phyloP scores from a whole-genome alignment of 1,140 invertebrate species.

The Diachasma alloeum region DNA sequence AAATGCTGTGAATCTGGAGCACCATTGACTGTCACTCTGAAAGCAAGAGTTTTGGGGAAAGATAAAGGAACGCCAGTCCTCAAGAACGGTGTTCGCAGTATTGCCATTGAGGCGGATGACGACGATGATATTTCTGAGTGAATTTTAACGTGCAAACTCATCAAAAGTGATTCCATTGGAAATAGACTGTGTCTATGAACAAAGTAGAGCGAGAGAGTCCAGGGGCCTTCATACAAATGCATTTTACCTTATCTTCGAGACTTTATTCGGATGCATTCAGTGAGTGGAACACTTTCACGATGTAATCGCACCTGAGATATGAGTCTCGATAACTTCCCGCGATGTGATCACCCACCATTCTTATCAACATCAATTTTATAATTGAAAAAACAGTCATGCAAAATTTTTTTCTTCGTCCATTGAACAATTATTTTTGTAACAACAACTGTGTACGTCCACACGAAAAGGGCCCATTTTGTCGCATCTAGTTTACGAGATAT shows the following conservation, averaged over 20 bases:
- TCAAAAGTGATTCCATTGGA: background rate
- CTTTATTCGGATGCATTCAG: background rate
- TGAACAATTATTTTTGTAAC: background rate
- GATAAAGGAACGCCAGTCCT: constrained; percentile 67
- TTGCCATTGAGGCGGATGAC: constrained; percentile 58
- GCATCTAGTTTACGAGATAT: too few relatives aligned
- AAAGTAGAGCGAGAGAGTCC: background rate
- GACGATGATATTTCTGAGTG: constrained; percentile 45
- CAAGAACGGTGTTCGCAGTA: constrained; percentile 65
- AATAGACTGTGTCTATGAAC: background rate
- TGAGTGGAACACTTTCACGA: background rate
- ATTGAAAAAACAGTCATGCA: background rate
- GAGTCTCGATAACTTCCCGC: background rate
- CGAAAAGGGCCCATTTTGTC: too few relatives aligned
- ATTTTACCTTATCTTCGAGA: background rate
- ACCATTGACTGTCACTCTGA: constrained; percentile 58
- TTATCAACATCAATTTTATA: background rate
- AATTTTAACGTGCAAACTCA: background rate
- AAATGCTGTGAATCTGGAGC: constrained; percentile 47
- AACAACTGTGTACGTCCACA: too few relatives aligned
- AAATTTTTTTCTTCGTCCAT: background rate
- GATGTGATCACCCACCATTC: background rate
- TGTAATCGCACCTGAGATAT: background rate
- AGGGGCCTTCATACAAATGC: background rate
- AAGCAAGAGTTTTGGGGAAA: constrained; percentile 63